Conservation (phyloP, 2,888 invertebrate species). For the Ochlodes sylvanus region DNA sequence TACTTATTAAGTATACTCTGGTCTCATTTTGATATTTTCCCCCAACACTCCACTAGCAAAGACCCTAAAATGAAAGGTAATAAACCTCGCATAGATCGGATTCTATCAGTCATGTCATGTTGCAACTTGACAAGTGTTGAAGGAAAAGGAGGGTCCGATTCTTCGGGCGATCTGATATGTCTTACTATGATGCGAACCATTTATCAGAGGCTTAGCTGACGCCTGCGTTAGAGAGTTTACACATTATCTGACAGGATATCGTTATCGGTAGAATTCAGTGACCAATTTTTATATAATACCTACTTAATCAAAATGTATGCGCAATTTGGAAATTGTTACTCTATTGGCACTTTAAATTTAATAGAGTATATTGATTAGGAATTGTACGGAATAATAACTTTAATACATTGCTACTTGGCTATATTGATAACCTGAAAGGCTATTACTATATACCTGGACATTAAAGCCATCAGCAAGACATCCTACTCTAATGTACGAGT, state of each 20-base stretch:
- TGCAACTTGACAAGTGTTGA: slow-evolving; percentile 52
- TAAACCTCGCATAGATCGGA: slow-evolving; percentile 54
- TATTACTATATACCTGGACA: too few relatives aligned
- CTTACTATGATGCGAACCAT: slow-evolving; percentile 55
- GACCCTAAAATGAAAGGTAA: slow-evolving; percentile 45
- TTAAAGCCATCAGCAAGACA: too few relatives aligned
- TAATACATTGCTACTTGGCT: too few relatives aligned
- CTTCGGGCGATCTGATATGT: slow-evolving; percentile 42
- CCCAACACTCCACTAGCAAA: background rate
- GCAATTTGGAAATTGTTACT: too few relatives aligned
- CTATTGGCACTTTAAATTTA: too few relatives aligned
- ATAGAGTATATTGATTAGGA: too few relatives aligned
- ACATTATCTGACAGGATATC: background rate
- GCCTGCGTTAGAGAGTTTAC: slow-evolving; percentile 11
- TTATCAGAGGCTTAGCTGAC: slow-evolving; percentile 53
- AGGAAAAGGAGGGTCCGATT: slow-evolving; percentile 37
- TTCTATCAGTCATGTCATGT: slow-evolving; percentile 71
- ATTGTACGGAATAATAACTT: too few relatives aligned
- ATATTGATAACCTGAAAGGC: too few relatives aligned
- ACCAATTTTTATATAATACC: too few relatives aligned
- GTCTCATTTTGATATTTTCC: background rate
- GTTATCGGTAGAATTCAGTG: background rate
- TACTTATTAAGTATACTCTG: too few relatives aligned
- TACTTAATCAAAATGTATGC: too few relatives aligned
- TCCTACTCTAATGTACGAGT: too few relatives aligned